Evolutionary conservation across 1,140 invertebrate genomes (phyloP), one percentile per base, ranked within the genome.

Genomic region (Archegozetes longisetosus): DNA sequence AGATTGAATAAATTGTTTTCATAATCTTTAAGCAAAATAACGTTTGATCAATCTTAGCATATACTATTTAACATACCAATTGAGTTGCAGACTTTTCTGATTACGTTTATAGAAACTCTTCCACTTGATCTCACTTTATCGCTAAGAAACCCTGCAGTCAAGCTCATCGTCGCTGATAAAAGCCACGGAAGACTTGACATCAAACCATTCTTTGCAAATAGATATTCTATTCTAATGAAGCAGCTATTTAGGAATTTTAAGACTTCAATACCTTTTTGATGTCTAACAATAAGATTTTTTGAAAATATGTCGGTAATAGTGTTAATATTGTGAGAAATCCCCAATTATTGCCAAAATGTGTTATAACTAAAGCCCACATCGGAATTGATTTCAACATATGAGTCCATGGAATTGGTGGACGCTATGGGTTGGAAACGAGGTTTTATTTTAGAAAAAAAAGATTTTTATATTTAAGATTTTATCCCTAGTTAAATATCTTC

Each of bases 301-400:
- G 85, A 81, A 95, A 86, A 71, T 91, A 97, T 0, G 85, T 89
- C 12, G 92, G 92, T 59, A 96, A 76, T 68, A 91, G 86, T 70
- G 90, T 89, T 55, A 94, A 80, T 52, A 95, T 82, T 4, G 86
- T 92, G 28, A 60, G 58, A 47, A 25, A 56, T 20, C 54, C 12
- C 29, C 29, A 55, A 25, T 60, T 29, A 60, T 87, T 88, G 58
- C 85, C 82, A 26, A 82, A 85, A 69, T 96, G 90, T 0, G 86
- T 87, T 27, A 90, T 72, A 57, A 94, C 79, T 68, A 94, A 88
- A 22, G 61, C 55, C 22, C 32, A 62, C 3, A 53, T 32, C 0
- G 61, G 55, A 12, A 59, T 27, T 2, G 55, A 59, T 20, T 53
- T 59, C 1, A 62, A 51, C 2, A 62, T 28, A 22, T 52, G 22